Evolutionary conservation across 2,888 invertebrate genomes (phyloP).

Genomic region (Cataglyphis rosenhaueri): DNA sequence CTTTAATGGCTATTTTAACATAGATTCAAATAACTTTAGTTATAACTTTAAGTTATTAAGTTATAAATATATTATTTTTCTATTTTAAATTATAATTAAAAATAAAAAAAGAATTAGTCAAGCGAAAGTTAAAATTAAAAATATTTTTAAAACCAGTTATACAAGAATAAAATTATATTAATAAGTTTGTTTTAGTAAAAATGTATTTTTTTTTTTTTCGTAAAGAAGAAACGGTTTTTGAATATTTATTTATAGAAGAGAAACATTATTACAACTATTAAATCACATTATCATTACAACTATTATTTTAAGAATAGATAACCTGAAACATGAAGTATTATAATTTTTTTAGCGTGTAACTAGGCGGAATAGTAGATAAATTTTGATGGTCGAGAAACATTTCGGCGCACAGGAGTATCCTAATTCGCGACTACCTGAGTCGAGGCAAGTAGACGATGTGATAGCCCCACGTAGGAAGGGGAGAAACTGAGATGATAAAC

Average conservation of each 20-base stretch:
- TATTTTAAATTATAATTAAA: not conserved
- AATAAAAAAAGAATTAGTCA: not conserved
- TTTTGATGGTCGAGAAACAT: conserved; percentile 57
- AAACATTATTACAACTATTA: not conserved
- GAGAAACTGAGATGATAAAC: conserved; percentile 77
- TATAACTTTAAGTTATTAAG: not conserved
- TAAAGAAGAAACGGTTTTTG: not conserved
- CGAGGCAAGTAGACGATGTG: conserved; percentile 64
- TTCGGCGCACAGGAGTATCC: conserved; percentile 62
- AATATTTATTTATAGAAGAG: too few relatives aligned
- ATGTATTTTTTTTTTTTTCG: not conserved
- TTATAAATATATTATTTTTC: not conserved
- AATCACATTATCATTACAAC: not conserved
- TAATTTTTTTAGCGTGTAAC: conserved; percentile 15
- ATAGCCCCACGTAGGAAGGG: conserved; percentile 44
- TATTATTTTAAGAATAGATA: conserved; percentile 6
- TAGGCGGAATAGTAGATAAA: conserved; percentile 47
- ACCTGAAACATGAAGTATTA: not conserved
- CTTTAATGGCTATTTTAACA: not conserved
- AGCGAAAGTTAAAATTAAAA: not conserved
- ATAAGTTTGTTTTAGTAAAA: not conserved
- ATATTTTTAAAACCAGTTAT: not conserved
- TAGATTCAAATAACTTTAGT: not conserved
- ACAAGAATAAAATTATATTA: not conserved
- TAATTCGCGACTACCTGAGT: conserved; percentile 62